Conservation (phyloP, 2,797 vertebrate genomes). For the Setipinna tenuifilis region DNA sequence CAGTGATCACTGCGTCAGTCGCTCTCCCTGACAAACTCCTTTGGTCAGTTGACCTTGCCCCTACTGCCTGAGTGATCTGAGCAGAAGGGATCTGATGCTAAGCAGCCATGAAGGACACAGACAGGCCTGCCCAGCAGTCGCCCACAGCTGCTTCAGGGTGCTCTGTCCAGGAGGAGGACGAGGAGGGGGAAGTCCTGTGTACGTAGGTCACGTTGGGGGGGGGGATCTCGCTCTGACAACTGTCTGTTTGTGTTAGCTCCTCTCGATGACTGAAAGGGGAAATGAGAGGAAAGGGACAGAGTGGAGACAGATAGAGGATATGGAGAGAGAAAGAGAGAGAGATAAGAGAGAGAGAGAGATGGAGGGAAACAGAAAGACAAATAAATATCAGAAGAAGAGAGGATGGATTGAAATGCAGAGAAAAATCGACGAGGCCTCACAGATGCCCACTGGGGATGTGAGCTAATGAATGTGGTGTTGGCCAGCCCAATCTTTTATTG, state of each 20-base stretch:
- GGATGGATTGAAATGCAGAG: not conserved
- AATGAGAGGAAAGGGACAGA: not conserved
- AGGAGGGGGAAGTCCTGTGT: not conserved
- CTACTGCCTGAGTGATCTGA: not conserved
- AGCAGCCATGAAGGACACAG: slow-evolving; percentile 1
- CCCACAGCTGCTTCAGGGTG: not conserved
- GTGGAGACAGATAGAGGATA: not conserved
- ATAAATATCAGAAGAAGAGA: not conserved
- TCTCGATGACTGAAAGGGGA: not conserved
- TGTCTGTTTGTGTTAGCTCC: not conserved
- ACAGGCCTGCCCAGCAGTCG: not conserved
- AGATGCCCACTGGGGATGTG: not conserved
- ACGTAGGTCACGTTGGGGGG: not conserved
- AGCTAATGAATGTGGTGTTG: not conserved
- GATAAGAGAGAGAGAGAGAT: too few relatives aligned
- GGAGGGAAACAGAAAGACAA: not conserved
- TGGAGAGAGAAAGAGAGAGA: not conserved
- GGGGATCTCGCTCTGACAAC: not conserved
- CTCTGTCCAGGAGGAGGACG: not conserved
- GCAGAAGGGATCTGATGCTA: slow-evolving; percentile 26
- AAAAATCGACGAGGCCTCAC: not conserved
- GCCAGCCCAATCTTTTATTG: not conserved
- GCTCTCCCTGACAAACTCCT: not conserved
- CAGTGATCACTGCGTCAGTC: not conserved
- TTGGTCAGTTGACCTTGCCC: slow-evolving; percentile 13